Evolutionary conservation across 2,888 invertebrate genomes (phyloP).

Genomic region (Brachycybe producta): DNA sequence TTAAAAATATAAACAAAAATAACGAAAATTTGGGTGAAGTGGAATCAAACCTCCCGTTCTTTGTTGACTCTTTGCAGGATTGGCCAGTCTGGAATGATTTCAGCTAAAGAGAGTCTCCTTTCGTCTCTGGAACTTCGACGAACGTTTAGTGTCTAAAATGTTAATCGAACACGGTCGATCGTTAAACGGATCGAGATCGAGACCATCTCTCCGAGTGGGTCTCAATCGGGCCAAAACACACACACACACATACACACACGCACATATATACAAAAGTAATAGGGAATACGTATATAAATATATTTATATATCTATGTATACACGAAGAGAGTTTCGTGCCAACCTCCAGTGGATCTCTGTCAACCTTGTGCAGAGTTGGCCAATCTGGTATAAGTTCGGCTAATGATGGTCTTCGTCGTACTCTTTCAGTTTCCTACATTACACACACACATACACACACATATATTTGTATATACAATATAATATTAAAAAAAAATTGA

Average conservation of each 20-base stretch:
- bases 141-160: slow-evolving; percentile 17
- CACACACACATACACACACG: background rate
- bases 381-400: slow-evolving; percentile 56
- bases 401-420: slow-evolving; percentile 28
- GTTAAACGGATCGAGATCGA: too few relatives aligned
- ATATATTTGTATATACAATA: background rate
- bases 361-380: slow-evolving; percentile 46
- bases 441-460: slow-evolving; percentile 18
- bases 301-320: background rate
- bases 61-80: slow-evolving; percentile 46
- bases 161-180: too few relatives aligned
- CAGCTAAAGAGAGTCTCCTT: slow-evolving; percentile 79
- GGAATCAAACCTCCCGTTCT: slow-evolving; percentile 21
- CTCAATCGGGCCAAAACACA: background rate
- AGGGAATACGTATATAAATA: background rate
- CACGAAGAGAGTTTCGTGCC: slow-evolving; percentile 15
- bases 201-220: too few relatives aligned
- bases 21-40: too few relatives aligned
- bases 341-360: slow-evolving; percentile 26
- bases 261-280: slow-evolving; percentile 1
- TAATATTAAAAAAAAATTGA: too few relatives aligned
- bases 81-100: slow-evolving; percentile 95
- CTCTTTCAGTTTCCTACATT: slow-evolving; percentile 20
- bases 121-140: slow-evolving; percentile 19
- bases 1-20: too few relatives aligned